These are phyloP conservation scores for Varanus salvator DNA, from an alignment of 2,113 vertebrate species.

Conservation along the genomic window DNA sequence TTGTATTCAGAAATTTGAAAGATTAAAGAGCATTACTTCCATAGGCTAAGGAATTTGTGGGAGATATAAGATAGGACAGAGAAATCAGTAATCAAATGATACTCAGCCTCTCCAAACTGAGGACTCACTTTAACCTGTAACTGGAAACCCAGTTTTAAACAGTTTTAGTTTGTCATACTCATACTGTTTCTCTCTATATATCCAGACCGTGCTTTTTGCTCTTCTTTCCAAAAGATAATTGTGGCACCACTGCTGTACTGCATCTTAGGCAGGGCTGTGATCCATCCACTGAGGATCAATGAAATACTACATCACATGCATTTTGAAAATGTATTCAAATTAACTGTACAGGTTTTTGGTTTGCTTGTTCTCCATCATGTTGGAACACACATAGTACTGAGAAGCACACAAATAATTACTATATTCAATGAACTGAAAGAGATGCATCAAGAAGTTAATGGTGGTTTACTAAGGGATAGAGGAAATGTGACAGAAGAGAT, in stretches of 20 bases:
- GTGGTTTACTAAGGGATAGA: slow-evolving; percentile 48
- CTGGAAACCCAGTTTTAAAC: neutral
- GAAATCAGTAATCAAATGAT: neutral
- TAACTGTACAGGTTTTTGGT: slow-evolving; percentile 49
- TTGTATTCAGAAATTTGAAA: neutral
- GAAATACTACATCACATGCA: slow-evolving; percentile 54
- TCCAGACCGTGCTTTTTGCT: neutral
- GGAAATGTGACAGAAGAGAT: slow-evolving; percentile 56
- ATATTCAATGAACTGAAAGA: slow-evolving; percentile 64
- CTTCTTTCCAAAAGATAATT: neutral
- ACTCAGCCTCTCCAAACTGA: neutral
- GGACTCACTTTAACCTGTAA: neutral
- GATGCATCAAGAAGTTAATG: slow-evolving; percentile 59
- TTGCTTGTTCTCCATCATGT: slow-evolving; percentile 44
- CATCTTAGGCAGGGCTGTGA: neutral
- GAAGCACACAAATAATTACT: slow-evolving; percentile 43
- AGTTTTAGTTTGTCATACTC: neutral
- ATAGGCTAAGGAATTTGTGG: neutral
- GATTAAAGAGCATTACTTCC: too few relatives aligned
- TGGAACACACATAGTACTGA: slow-evolving; percentile 53
- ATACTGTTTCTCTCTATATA: neutral
- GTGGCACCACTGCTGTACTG: neutral
- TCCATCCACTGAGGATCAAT: slow-evolving; percentile 2
- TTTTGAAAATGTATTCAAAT: slow-evolving; percentile 44
- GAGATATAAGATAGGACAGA: neutral